A percentile compares a stretch with the other conserved stretches of the same genome.
These are phyloP conservation scores for Ageneiosus marmoratus DNA, from an alignment of 2,113 vertebrate species.

Conservation along the genomic window DNA sequence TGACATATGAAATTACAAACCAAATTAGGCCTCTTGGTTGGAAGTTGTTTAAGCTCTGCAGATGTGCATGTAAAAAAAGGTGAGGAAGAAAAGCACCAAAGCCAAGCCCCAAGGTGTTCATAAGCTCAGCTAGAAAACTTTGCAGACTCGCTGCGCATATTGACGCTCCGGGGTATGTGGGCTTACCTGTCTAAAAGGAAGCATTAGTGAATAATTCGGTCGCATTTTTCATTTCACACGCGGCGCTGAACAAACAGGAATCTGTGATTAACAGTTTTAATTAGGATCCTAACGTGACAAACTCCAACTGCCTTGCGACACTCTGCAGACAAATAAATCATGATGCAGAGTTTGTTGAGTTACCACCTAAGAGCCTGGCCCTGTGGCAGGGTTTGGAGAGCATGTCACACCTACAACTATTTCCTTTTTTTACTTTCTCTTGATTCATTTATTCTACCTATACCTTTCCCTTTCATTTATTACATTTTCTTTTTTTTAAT, in stretches of 20 bases:
- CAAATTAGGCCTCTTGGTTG: slow-evolving; percentile 44
- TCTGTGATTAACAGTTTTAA: slow-evolving; percentile 83
- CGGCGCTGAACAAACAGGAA: slow-evolving; percentile 87
- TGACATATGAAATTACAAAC: slow-evolving; percentile 38
- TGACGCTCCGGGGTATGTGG: slow-evolving; percentile 75
- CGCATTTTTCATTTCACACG: slow-evolving; percentile 83
- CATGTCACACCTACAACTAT: slow-evolving; percentile 18
- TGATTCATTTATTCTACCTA: neutral
- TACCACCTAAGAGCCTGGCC: slow-evolving; percentile 67
- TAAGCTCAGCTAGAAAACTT: slow-evolving; percentile 52
- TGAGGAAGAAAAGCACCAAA: slow-evolving; percentile 46
- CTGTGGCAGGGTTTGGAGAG: slow-evolving; percentile 54
- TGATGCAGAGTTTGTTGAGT: slow-evolving; percentile 67
- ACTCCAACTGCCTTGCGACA: slow-evolving; percentile 73
- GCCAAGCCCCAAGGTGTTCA: slow-evolving; percentile 54
- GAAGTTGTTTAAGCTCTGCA: slow-evolving; percentile 50
- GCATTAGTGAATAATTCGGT: slow-evolving; percentile 86
- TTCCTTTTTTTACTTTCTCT: slow-evolving; percentile 10
- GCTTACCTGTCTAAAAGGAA: slow-evolving; percentile 86
- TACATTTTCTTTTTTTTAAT: neutral
- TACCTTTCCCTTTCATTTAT: slow-evolving; percentile 12
- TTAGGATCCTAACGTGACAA: slow-evolving; percentile 84
- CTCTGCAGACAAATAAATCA: slow-evolving; percentile 75
- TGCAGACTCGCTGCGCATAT: slow-evolving; percentile 66
- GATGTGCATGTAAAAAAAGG: slow-evolving; percentile 49